Percentiles rank a stretch among this genome's conserved stretches.
Conservation (phyloP, 1,140 invertebrate genomes). For the Drepana arcuata region DNA sequence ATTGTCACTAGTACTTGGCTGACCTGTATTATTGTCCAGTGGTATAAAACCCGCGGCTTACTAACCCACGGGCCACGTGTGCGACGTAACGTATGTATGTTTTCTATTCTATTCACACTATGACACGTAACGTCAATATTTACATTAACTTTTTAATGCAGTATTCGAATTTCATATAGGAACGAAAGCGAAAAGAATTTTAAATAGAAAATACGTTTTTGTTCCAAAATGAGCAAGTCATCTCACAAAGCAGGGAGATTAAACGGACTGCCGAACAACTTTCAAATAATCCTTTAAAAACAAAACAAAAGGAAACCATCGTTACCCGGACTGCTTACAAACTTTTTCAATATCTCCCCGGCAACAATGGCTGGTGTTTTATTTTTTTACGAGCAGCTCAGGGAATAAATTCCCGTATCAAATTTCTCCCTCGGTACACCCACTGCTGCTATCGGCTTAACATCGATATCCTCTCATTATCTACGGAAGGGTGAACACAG, state of each 20-base stretch:
- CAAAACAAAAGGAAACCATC: constrained; percentile 32
- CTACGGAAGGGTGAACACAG: constrained; percentile 11
- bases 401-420: constrained; percentile 27
- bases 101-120: constrained; percentile 27
- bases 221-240: constrained; percentile 34
- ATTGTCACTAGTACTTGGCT: constrained; percentile 19
- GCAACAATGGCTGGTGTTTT: constrained; percentile 40
- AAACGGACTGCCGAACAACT: constrained; percentile 30
- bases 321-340: constrained; percentile 24
- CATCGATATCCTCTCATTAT: too few species aligned
- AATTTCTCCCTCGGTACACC: constrained; percentile 22
- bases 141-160: constrained; percentile 32
- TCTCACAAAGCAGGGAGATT: constrained; percentile 27
- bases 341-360: constrained; percentile 55
- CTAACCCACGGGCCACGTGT: constrained; percentile 36
- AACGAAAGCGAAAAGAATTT: constrained; percentile 26
- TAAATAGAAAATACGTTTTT: constrained; percentile 13
- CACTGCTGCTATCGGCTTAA: too few species aligned
- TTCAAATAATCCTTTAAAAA: constrained; percentile 40
- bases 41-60: constrained; percentile 29
- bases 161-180: constrained; percentile 11
- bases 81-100: constrained; percentile 21
- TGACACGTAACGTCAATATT: constrained; percentile 36
- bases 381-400: constrained; percentile 24
- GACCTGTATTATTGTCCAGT: constrained; percentile 10